Percentiles rank a stretch among this genome's conserved stretches.
phyloP scores from a whole-genome alignment of 2,113 vertebrate genomes.

The Marcusenius ussheri region DNA sequence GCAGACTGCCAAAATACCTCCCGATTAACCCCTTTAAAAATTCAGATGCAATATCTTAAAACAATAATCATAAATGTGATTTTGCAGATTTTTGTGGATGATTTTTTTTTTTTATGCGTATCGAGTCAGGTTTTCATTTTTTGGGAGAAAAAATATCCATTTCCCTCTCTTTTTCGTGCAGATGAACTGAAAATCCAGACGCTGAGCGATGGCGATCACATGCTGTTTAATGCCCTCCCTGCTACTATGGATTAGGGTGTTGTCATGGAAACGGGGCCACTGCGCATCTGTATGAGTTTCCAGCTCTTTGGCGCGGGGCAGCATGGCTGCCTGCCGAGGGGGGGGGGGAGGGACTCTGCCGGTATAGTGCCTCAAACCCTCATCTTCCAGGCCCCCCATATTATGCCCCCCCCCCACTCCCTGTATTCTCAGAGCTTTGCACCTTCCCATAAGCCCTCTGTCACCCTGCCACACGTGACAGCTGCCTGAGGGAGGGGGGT shows the following conservation, averaged over 20 bases:
- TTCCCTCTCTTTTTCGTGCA: constrained; percentile 35
- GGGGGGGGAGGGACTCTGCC: no score
- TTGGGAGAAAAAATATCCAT: not conserved
- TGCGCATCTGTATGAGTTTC: constrained; percentile 41
- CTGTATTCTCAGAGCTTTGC: not conserved
- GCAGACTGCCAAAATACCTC: not conserved
- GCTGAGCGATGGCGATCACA: constrained; percentile 47
- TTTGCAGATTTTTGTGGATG: not conserved
- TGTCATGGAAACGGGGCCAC: constrained; percentile 49
- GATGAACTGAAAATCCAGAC: constrained; percentile 39
- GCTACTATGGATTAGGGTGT: constrained; percentile 56
- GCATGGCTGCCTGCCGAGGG: not conserved
- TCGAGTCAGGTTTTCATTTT: not conserved
- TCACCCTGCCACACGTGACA: not conserved
- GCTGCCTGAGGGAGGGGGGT: not conserved
- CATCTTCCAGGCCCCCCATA: not conserved
- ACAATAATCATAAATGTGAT: not conserved
- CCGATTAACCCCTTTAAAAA: not conserved
- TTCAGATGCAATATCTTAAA: not conserved
- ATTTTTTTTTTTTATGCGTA: not conserved
- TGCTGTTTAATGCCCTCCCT: constrained; percentile 47
- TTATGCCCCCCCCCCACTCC: not conserved
- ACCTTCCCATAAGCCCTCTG: not conserved
- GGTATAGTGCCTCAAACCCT: not conserved
- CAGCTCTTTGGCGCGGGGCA: not conserved